A percentile compares a stretch with the other conserved stretches of the same genome.
phyloP scores from a whole-genome alignment of 2,888 invertebrate genomes.

The Leucania comma region DNA sequence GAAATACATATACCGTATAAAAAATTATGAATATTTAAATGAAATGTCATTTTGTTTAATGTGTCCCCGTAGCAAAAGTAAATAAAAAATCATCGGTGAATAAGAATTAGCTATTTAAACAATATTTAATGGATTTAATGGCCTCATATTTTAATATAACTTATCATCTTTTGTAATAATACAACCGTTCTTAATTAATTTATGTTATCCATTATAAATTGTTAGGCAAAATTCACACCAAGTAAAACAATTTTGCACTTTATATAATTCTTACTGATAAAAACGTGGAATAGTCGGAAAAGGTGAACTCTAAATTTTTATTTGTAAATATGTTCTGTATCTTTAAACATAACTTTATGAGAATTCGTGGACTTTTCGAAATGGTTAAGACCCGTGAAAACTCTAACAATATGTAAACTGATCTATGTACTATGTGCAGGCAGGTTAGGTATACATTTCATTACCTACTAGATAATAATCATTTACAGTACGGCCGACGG shows the following conservation, averaged over 20 bases:
- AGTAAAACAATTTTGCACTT: neutral
- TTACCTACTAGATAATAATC: neutral
- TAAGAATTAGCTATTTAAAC: conserved; percentile 75
- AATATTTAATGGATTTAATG: conserved; percentile 59
- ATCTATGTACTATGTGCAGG: too few species aligned
- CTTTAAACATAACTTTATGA: neutral
- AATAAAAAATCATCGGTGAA: conserved; percentile 71
- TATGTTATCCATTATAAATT: conserved; percentile 39
- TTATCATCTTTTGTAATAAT: conserved; percentile 57
- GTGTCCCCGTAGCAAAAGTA: conserved; percentile 43
- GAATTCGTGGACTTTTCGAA: neutral
- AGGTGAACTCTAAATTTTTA: neutral
- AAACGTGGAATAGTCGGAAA: conserved; percentile 25
- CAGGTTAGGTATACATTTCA: neutral
- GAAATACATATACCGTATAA: conserved; percentile 3
- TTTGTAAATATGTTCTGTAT: neutral
- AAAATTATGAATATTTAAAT: conserved; percentile 30
- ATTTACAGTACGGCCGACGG: too few species aligned
- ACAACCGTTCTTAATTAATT: conserved; percentile 54
- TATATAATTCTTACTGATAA: neutral
- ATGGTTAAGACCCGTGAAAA: neutral
- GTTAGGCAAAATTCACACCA: conserved; percentile 15
- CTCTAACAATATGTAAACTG: too few species aligned
- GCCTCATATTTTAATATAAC: conserved; percentile 72
- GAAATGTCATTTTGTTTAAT: conserved; percentile 47